Evolutionary conservation across 2,888 invertebrate species (phyloP), one percentile per base, ranked within the genome.

Genomic region (Caenorhabditis japonica): DNA sequence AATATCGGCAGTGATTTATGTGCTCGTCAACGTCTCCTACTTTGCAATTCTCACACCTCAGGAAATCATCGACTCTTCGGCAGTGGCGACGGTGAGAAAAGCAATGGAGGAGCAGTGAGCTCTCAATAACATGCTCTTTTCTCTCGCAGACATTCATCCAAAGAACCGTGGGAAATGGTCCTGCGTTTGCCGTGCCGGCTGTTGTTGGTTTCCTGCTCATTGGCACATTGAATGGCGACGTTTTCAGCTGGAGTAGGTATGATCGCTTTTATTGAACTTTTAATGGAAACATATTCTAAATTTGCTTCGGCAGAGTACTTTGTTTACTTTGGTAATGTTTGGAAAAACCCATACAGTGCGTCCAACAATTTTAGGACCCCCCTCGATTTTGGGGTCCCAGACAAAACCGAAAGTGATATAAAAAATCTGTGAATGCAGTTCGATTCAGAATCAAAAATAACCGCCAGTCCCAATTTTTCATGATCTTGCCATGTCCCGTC

Each of bases 61-160:
- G 30, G 78, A 78, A 30, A 78, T 80, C 5, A 61, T 76, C 10
- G 73, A 71, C 23, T 76, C 76, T 13, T 52, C 60, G 10, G 80
- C 80, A 15, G 80, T 80, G 10, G 80, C 80, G 10, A 79, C 78
- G 19, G 80, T 80, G 39, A 69, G 64, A 44, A n/a, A 30, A n/a
- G n/a, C n/a, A n/a, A 44, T 19, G 36, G 51, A 51, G 38, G 10
- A 21, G 15, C 8, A n/a, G n/a, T n/a, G 17, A 30, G 27, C 34
- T 36, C 44, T 44, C 23, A 13, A 36, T 15, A 46, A 58, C 30
- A 49, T 8, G n/a, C 25, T n/a, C 21, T 44, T 13, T 49, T 72
- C n/a, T n/a, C n/a, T n/a, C n/a, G 55, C 69, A 77, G 78, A 68
- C 73, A 15, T 80, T 80, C 49, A 74, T 75, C 15, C 64, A 71